phyloP scores from a whole-genome alignment of 1,140 invertebrate genomes.

The Asobara japonica region DNA sequence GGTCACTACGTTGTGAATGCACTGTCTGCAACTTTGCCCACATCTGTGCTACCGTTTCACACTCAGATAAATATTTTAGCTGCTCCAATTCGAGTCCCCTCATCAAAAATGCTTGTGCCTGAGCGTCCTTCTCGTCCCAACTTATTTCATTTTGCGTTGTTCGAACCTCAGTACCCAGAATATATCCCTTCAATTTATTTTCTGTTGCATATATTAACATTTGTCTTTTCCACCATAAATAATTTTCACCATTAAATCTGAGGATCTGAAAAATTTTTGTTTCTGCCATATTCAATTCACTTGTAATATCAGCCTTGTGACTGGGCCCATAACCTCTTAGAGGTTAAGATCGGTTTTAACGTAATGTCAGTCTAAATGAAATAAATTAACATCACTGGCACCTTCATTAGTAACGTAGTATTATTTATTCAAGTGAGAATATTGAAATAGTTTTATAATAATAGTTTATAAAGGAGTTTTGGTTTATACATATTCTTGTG shows the following conservation, averaged over 20 bases:
- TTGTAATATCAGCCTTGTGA: no score
- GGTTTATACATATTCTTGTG: no score
- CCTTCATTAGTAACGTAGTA: no score
- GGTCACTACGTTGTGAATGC: constrained; percentile 39
- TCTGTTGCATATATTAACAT: background rate
- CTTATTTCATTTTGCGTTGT: background rate
- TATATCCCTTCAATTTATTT: background rate
- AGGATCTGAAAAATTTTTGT: background rate
- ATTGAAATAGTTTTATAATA: no score
- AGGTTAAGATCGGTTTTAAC: no score
- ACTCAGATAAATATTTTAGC: background rate
- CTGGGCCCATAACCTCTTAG: no score
- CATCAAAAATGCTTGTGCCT: constrained; percentile 38
- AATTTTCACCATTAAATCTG: background rate
- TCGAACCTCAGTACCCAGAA: background rate
- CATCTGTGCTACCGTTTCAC: constrained; percentile 33
- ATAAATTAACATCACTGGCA: no score
- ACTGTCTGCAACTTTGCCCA: constrained; percentile 31
- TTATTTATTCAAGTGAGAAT: no score
- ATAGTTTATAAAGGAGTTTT: no score
- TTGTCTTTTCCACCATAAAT: background rate
- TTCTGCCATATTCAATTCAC: background rate
- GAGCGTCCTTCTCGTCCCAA: constrained; percentile 24
- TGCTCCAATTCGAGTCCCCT: constrained; percentile 35
- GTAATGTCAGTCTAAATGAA: no score